phyloP scores from a whole-genome alignment of 2,888 invertebrate genomes.

The Agrenia bidenticulata region DNA sequence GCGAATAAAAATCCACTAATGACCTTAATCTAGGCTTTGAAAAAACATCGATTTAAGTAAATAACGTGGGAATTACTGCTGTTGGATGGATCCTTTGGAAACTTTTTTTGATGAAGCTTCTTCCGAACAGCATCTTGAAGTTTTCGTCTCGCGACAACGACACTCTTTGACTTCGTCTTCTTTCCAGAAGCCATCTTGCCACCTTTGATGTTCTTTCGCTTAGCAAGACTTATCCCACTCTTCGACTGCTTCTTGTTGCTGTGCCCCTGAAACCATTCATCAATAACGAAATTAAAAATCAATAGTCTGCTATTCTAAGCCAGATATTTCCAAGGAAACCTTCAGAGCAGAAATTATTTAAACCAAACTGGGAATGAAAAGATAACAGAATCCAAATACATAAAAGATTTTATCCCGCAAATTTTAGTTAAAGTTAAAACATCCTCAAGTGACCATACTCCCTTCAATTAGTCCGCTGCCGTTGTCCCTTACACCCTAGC shows the following conservation, averaged over 20 bases:
- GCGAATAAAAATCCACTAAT: no score
- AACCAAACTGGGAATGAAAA: no score
- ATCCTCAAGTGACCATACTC: no score
- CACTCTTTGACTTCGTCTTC: conserved; percentile 54
- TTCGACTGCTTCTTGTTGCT: conserved; percentile 36
- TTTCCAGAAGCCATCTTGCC: conserved; percentile 64
- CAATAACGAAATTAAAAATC: not conserved
- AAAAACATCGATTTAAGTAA: not conserved
- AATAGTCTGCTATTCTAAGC: no score
- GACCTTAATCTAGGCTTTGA: not conserved
- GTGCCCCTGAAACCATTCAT: not conserved
- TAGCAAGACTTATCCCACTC: conserved; percentile 61
- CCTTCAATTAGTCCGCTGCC: no score
- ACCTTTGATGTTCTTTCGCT: conserved; percentile 63
- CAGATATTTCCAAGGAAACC: no score
- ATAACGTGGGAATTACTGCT: not conserved
- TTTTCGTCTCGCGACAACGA: conserved; percentile 54
- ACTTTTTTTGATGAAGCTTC: conserved; percentile 20
- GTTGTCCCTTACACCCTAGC: no score
- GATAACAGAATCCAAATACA: no score
- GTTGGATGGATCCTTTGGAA: not conserved
- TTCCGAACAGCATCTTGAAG: conserved; percentile 48
- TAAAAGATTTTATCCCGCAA: no score
- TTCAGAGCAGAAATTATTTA: no score
- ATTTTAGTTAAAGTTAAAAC: no score